Evolutionary conservation across 2,888 invertebrate species (phyloP).

Genomic region (Polymixis lichenea): DNA sequence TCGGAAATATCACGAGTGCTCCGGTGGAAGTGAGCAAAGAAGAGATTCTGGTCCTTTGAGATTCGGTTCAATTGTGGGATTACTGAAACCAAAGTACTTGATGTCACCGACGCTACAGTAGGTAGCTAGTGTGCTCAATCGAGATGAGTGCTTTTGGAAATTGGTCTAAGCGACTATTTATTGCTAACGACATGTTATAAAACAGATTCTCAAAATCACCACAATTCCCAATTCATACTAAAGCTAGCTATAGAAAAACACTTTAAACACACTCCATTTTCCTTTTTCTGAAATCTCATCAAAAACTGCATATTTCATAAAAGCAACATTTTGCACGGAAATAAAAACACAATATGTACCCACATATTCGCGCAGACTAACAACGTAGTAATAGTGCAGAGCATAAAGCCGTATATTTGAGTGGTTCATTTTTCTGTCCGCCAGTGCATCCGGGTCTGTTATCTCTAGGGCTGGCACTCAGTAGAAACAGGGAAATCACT

Average conservation of each 20-base stretch:
- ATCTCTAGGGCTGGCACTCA: constrained; percentile 59
- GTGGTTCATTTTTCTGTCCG: constrained; percentile 64
- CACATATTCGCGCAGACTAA: constrained; percentile 29
- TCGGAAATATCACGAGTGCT: constrained; percentile 20
- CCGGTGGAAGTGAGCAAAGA: constrained; percentile 27
- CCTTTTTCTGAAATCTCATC: constrained; percentile 20
- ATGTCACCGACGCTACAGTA: background rate
- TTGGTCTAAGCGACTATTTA: constrained; percentile 13
- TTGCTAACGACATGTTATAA: constrained; percentile 6
- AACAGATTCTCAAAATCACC: background rate
- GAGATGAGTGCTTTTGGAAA: constrained; percentile 26
- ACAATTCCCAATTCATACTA: background rate
- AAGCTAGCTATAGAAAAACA: background rate
- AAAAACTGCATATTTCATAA: constrained; percentile 18
- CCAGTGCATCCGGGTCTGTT: constrained; percentile 62
- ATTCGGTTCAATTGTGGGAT: constrained; percentile 39
- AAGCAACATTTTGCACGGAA: constrained; percentile 13
- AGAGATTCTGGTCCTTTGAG: constrained; percentile 38
- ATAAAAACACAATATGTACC: constrained; percentile 26
- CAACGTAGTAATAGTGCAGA: constrained; percentile 48
- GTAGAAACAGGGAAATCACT: constrained; percentile 19
- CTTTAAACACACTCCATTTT: background rate
- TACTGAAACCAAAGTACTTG: constrained; percentile 47
- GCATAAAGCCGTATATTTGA: constrained; percentile 57
- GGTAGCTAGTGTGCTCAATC: constrained; percentile 8